phyloP scores from a whole-genome alignment of 2,797 vertebrate species.

The Dendrocincla tyrannina region DNA sequence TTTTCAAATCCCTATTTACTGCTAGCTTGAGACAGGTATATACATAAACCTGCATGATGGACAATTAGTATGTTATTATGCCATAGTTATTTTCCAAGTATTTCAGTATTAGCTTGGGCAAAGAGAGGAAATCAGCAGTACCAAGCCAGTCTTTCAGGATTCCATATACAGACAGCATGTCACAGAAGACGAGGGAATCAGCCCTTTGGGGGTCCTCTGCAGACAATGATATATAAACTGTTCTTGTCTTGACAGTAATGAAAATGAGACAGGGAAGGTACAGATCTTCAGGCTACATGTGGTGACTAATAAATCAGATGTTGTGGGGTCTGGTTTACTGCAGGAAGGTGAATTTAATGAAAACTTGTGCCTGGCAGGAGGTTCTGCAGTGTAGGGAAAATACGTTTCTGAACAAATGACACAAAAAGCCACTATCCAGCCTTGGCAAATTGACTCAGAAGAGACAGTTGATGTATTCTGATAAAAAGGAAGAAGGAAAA shows the following conservation, averaged over 20 bases:
- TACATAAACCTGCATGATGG: not conserved
- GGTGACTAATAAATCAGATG: not conserved
- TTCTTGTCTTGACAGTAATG: not conserved
- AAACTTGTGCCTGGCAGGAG: not conserved
- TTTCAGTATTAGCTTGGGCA: not conserved
- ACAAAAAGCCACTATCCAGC: not conserved
- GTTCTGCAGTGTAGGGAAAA: not conserved
- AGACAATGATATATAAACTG: not conserved
- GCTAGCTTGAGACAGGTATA: not conserved
- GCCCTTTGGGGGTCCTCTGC: not conserved
- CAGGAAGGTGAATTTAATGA: conserved; percentile 3
- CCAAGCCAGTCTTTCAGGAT: not conserved
- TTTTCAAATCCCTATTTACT: not conserved
- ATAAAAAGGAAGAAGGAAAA: not conserved
- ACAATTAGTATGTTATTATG: not conserved
- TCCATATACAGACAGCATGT: not conserved
- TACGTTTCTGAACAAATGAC: accelerated
- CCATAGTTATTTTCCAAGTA: not conserved
- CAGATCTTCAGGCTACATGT: not conserved
- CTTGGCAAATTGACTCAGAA: not conserved
- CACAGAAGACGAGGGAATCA: not conserved
- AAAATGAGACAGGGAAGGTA: not conserved
- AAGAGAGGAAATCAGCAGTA: not conserved
- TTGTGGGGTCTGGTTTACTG: not conserved
- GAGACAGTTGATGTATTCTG: not conserved